phyloP scores from a whole-genome alignment of 2,797 vertebrate species.

The Phyllotis vaccarum region DNA sequence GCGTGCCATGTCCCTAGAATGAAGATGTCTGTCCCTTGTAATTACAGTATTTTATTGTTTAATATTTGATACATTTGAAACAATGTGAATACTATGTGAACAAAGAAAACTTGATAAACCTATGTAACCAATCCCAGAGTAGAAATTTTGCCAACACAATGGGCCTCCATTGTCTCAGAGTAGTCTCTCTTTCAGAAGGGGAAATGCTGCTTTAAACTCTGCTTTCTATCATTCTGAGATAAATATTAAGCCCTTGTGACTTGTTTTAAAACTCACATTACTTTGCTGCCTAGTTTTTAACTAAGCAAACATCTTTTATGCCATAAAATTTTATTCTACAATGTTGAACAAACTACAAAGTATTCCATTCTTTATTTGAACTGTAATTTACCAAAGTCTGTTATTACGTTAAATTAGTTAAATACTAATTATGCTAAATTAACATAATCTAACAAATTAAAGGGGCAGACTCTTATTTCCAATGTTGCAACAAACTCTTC shows the following conservation, averaged over 20 bases:
- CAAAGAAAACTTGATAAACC: neutral
- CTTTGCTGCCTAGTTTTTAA: constrained; percentile 6
- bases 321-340: constrained; percentile 32
- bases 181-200: neutral
- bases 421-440: constrained; percentile 61
- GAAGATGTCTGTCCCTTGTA: neutral
- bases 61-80: constrained; percentile 10
- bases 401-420: constrained; percentile 59
- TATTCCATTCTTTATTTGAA: constrained; percentile 29
- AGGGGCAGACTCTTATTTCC: constrained; percentile 56
- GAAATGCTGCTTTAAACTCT: constrained; percentile 13
- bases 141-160: constrained; percentile 2
- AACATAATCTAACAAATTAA: constrained; percentile 60
- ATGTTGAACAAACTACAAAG: constrained; percentile 22
- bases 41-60: neutral
- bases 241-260: neutral
- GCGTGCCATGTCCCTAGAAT: neutral
- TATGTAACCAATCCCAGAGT: constrained; percentile 8
- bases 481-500: constrained; percentile 39
- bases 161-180: neutral
- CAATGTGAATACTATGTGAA: neutral
- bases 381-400: constrained; percentile 62
- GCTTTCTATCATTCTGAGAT: constrained; percentile 31
- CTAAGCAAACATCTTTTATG: constrained; percentile 50
- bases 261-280: constrained; percentile 13